phyloP scores from a whole-genome alignment of 1,140 invertebrate genomes.

The Lepidotrigona ventralis region DNA sequence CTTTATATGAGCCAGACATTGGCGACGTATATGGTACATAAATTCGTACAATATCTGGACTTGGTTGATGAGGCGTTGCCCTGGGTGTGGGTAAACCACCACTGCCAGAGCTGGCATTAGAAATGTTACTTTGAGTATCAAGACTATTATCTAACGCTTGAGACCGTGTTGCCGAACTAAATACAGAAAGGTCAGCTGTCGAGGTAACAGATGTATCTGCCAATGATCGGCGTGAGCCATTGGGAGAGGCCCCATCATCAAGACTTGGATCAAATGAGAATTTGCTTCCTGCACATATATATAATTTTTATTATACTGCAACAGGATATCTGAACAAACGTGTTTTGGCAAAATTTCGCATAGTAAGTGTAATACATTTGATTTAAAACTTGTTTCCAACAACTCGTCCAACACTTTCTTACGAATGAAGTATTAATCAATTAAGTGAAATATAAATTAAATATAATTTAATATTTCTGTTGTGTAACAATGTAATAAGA shows the following conservation, averaged over 20 bases:
- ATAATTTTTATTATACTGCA: conserved; percentile 38
- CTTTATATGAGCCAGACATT: conserved; percentile 80
- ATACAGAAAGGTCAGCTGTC: conserved; percentile 89
- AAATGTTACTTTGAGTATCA: conserved; percentile 87
- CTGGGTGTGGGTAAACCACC: conserved; percentile 85
- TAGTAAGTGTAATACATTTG: conserved; percentile 32
- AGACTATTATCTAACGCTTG: conserved; percentile 87
- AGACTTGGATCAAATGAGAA: conserved; percentile 85
- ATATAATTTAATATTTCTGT: background rate
- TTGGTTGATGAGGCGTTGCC: conserved; percentile 82
- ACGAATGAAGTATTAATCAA: background rate
- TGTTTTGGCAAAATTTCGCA: conserved; percentile 17
- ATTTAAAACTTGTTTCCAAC: background rate
- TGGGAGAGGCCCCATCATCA: conserved; percentile 84
- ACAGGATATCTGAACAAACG: conserved; percentile 14
- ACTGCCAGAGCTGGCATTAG: conserved; percentile 83
- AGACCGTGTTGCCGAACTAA: conserved; percentile 87
- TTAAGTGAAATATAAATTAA: background rate
- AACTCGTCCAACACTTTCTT: background rate
- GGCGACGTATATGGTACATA: conserved; percentile 86
- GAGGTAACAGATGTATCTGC: conserved; percentile 92
- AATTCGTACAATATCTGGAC: conserved; percentile 87
- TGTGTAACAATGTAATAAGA: conserved; percentile 25
- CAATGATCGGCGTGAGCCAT: conserved; percentile 87
- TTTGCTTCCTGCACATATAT: conserved; percentile 81